These are phyloP conservation scores for Zelostemma sp. DNA, from an alignment of 1,140 invertebrate species.

Conservation along the genomic window DNA sequence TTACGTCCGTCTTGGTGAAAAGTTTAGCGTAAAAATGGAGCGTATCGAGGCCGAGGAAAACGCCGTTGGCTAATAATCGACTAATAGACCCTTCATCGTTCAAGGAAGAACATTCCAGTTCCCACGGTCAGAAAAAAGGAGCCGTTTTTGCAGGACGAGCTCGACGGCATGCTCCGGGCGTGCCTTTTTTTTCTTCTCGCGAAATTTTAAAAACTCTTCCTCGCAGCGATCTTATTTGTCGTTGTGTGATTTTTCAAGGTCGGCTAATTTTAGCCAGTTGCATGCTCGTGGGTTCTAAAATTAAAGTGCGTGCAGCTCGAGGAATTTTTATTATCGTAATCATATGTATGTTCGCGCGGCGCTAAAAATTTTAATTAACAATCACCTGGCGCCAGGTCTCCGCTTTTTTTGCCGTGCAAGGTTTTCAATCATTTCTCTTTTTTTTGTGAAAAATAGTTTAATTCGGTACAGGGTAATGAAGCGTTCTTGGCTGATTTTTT, in stretches of 20 bases:
- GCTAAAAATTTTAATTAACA: slow-evolving; percentile 70
- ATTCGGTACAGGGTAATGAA: too few relatives aligned
- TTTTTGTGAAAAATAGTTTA: too few relatives aligned
- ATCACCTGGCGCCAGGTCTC: slow-evolving; percentile 63
- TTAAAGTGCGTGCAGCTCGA: slow-evolving; percentile 57
- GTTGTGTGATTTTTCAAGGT: too few relatives aligned
- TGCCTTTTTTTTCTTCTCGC: neutral
- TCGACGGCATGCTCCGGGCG: too few relatives aligned
- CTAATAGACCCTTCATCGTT: slow-evolving; percentile 29
- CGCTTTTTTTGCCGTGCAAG: too few relatives aligned
- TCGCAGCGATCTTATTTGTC: too few relatives aligned
- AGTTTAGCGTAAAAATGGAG: slow-evolving; percentile 30
- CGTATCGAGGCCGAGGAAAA: slow-evolving; percentile 26
- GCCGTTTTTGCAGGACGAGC: neutral
- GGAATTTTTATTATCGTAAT: slow-evolving; percentile 44
- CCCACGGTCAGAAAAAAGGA: slow-evolving; percentile 44
- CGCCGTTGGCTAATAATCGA: slow-evolving; percentile 35
- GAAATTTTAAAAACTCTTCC: slow-evolving; percentile 61
- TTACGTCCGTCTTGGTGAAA: neutral
- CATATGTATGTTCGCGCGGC: slow-evolving; percentile 61
- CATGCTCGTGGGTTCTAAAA: too few relatives aligned
- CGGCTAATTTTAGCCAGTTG: too few relatives aligned
- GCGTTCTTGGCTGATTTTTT: too few relatives aligned
- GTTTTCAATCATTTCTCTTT: too few relatives aligned
- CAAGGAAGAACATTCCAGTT: slow-evolving; percentile 37